These are phyloP conservation scores for Rhingia rostrata DNA, from an alignment of 2,888 invertebrate genomes.

Conservation along the genomic window DNA sequence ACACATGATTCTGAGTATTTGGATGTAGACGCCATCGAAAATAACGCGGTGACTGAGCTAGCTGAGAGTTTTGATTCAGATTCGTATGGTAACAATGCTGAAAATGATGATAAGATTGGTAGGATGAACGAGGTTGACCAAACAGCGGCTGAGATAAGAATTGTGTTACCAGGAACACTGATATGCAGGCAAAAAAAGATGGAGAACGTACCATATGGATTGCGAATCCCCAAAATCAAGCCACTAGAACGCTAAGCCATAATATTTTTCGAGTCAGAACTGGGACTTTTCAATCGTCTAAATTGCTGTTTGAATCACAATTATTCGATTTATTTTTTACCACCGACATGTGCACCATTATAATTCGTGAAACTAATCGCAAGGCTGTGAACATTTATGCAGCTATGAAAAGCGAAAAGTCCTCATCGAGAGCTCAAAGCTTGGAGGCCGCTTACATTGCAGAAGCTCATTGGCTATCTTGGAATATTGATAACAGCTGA, in stretches of 20 bases:
- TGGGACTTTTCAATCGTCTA: slow-evolving; percentile 1
- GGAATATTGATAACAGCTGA: slow-evolving; percentile 7
- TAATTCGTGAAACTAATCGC: no score
- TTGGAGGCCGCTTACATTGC: slow-evolving; percentile 18
- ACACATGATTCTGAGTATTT: no score
- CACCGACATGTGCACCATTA: no score
- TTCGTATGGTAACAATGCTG: no score
- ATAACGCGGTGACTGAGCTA: not conserved
- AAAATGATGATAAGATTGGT: no score
- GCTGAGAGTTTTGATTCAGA: not conserved
- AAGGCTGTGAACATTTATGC: not conserved
- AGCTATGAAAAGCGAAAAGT: not conserved
- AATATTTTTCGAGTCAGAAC: slow-evolving; percentile 5
- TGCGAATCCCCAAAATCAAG: slow-evolving; percentile 5
- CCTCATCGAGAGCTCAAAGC: slow-evolving; percentile 1
- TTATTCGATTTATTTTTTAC: slow-evolving; percentile 7
- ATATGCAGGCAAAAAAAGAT: not conserved
- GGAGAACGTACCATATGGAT: not conserved
- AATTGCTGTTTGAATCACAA: slow-evolving; percentile 4
- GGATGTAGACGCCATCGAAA: not conserved
- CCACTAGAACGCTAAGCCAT: not conserved
- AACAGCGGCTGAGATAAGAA: not conserved
- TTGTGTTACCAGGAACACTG: not conserved
- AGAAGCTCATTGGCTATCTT: slow-evolving; percentile 8
- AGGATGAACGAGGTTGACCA: not conserved